These are phyloP conservation scores for Xiphophorus maculatus DNA, from an alignment of 2,113 vertebrate genomes.

Conservation along the genomic window DNA sequence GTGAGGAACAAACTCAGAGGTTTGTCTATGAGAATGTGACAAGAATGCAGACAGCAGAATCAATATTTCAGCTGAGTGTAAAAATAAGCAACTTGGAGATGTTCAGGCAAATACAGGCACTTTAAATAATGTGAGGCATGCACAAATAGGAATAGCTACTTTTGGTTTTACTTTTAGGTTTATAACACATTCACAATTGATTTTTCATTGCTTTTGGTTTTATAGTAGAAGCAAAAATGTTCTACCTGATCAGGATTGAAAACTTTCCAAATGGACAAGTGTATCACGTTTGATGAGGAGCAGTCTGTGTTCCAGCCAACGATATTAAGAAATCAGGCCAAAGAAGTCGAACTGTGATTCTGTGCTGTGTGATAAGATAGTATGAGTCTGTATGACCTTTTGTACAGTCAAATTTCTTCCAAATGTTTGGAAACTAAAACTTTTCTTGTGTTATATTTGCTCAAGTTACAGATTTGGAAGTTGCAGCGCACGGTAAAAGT, in stretches of 20 bases:
- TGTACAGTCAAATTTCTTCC: not conserved
- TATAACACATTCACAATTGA: constrained; percentile 43
- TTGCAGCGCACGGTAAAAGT: too few relatives aligned
- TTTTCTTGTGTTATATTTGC: too few relatives aligned
- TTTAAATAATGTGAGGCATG: constrained; percentile 10
- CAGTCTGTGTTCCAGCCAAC: not conserved
- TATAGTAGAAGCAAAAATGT: constrained; percentile 36
- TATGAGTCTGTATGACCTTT: not conserved
- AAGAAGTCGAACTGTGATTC: not conserved
- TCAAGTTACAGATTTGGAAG: not conserved
- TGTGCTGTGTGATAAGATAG: not conserved
- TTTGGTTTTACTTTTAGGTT: not conserved
- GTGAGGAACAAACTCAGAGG: constrained; percentile 6
- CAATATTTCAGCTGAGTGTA: constrained; percentile 47
- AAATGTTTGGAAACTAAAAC: not conserved
- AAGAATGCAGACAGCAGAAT: constrained; percentile 46
- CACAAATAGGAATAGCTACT: constrained; percentile 14
- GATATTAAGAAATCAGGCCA: not conserved
- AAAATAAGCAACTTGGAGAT: constrained; percentile 23
- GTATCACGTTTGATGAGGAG: not conserved
- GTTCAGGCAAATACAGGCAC: constrained; percentile 33
- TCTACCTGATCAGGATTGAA: constrained; percentile 21
- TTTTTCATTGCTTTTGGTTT: constrained; percentile 52
- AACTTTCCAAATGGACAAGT: not conserved
- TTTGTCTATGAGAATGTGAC: constrained; percentile 35